Evolutionary conservation across 2,113 vertebrate species (phyloP).

Genomic region (Capreolus pygargus): DNA sequence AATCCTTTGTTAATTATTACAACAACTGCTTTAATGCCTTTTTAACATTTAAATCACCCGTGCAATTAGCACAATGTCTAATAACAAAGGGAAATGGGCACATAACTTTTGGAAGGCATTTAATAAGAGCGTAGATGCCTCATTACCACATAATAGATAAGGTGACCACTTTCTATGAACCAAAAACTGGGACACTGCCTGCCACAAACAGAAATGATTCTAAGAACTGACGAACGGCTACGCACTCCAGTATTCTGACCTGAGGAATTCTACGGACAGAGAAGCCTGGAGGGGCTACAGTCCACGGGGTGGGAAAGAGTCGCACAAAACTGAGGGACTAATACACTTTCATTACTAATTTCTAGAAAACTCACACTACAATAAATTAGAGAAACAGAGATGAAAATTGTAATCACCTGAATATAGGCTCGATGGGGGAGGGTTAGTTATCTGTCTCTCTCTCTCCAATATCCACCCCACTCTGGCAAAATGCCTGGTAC

Average conservation of each 20-base stretch:
- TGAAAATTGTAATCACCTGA: neutral
- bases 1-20: slow-evolving; percentile 69
- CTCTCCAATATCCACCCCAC: accelerated
- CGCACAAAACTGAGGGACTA: neutral
- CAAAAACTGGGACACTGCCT: neutral
- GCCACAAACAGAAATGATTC: neutral
- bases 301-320: neutral
- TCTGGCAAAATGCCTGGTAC: neutral
- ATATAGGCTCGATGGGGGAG: neutral
- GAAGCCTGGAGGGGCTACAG: neutral
- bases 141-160: slow-evolving; percentile 63
- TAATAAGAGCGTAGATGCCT: slow-evolving; percentile 29
- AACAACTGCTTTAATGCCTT: slow-evolving; percentile 72
- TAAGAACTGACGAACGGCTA: neutral
- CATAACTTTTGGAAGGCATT: slow-evolving; percentile 52
- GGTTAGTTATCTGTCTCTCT: neutral
- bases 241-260: neutral
- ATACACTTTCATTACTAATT: neutral
- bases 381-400: neutral
- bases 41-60: slow-evolving; percentile 73
- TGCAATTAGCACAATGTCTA: slow-evolving; percentile 68
- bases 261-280: neutral
- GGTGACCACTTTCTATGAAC: slow-evolving; percentile 62
- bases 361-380: neutral
- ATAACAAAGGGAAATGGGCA: slow-evolving; percentile 58